These are phyloP conservation scores for Sebastes alutus DNA, from an alignment of 2,797 vertebrate species.

Conservation along the genomic window DNA sequence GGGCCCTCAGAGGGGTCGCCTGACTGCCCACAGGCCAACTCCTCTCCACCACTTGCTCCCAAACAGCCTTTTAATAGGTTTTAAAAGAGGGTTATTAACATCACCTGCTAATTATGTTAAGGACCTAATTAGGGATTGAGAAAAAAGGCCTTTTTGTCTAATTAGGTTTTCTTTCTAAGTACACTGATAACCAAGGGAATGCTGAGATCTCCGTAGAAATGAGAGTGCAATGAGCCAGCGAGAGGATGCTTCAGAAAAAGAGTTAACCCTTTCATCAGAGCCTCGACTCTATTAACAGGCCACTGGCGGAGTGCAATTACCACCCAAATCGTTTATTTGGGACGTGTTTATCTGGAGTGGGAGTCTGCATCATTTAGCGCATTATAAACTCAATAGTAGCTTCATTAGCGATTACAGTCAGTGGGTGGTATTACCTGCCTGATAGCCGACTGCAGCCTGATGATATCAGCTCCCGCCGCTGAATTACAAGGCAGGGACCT, in stretches of 20 bases:
- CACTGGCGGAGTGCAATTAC: conserved; percentile 86
- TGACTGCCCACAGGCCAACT: conserved; percentile 78
- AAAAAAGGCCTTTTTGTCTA: conserved; percentile 84
- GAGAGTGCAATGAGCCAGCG: conserved; percentile 86
- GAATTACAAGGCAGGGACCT: conserved; percentile 79
- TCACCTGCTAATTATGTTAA: conserved; percentile 98
- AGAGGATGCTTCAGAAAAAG: conserved; percentile 84
- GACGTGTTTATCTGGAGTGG: conserved; percentile 86
- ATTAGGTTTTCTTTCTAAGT: conserved; percentile 89
- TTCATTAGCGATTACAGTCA: conserved; percentile 87
- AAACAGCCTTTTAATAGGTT: conserved; percentile 88
- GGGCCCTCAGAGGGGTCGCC: conserved; percentile 67
- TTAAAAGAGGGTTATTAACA: conserved; percentile 98
- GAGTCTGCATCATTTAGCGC: conserved; percentile 86
- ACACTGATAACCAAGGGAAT: conserved; percentile 87
- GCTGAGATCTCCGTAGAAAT: conserved; percentile 85
- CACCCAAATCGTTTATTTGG: conserved; percentile 87
- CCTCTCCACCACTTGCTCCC: conserved; percentile 81
- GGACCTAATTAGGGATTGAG: conserved; percentile 93
- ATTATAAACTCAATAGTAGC: conserved; percentile 86
- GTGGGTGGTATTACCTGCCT: conserved; percentile 85
- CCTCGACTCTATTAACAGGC: conserved; percentile 83
- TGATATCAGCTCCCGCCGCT: conserved; percentile 77
- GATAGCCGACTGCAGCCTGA: conserved; percentile 76
- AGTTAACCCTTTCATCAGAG: conserved; percentile 86